Evolutionary conservation across 1,140 invertebrate species (phyloP).

Genomic region (Acromyrmex heyeri): DNA sequence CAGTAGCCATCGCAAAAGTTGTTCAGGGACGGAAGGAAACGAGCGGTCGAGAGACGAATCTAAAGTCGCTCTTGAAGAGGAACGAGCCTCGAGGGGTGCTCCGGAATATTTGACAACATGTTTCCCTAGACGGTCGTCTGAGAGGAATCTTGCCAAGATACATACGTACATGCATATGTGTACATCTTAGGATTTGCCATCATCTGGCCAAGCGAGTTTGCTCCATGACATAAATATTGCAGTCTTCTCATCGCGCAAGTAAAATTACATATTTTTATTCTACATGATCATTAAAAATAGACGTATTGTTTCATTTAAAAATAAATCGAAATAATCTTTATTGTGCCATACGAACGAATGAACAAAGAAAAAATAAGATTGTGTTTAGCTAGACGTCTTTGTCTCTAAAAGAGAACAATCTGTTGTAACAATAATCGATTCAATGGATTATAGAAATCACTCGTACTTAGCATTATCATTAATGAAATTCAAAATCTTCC

Average conservation of each 20-base stretch:
- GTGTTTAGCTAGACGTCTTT: not conserved
- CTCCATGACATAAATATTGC: constrained; percentile 59
- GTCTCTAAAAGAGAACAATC: not conserved
- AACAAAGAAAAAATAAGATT: not conserved
- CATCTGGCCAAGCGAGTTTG: not conserved
- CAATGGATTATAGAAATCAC: not conserved
- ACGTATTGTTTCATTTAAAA: not conserved
- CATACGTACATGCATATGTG: constrained; percentile 29
- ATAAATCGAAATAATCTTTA: not conserved
- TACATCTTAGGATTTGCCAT: constrained; percentile 45
- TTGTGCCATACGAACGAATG: not conserved
- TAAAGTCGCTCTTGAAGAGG: constrained; percentile 70
- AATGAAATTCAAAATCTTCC: not conserved
- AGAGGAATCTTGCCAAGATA: constrained; percentile 61
- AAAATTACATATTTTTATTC: not conserved
- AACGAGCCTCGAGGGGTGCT: constrained; percentile 69
- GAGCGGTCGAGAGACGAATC: constrained; percentile 70
- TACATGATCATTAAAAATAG: not conserved
- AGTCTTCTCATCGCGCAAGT: constrained; percentile 33
- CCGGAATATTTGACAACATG: constrained; percentile 77
- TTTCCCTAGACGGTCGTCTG: constrained; percentile 72
- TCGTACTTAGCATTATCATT: too few relatives aligned
- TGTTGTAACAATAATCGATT: not conserved
- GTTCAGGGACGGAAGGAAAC: constrained; percentile 65
- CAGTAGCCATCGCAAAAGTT: constrained; percentile 59